Base-by-base conservation (phyloP, 92 coral and sea anemone species). In the Umimayanthus chanpuru region DNA sequence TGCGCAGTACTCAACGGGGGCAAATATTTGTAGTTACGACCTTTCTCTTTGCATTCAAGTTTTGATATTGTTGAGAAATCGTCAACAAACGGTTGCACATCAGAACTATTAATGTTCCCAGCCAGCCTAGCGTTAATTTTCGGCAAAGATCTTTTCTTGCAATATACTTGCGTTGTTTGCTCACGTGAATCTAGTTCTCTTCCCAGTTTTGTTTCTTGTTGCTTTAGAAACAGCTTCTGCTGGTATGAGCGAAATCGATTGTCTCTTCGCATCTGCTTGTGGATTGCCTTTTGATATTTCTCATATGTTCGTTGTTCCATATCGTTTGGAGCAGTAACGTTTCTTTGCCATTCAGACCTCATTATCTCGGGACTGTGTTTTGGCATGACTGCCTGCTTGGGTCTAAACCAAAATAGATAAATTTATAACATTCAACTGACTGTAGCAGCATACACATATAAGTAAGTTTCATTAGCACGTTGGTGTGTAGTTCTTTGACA, bases 171-270 rank as follows among this genome's bases (percentile, higher is more conserved):
- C 28, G 0, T 20, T 75, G 25, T 75, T 75, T 39, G 26, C 47
- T 9, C 11, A 9, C 20, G 1, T 75, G 44, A 9, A 75, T 39
- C 50, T 41, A 39, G 25, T 10, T 39, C 29, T 40, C 50, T 75
- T 75, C 79, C 79, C 29, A 75, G 23, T 32, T 75, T 75, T 5
- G 79, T 7, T 75, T 36, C 79, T 9, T 75, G 79, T 39, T 39
- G 79, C 29, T 43, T 75, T 36, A 40, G 49, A 75, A 75, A 75
- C 43, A 4, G 38, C 79, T 75, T 75, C 79, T 75, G 79, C 79
- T 75, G 41, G 26, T 6, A 39, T n/a, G 79, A 38, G 0, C 23
- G 28, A 75, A 75, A 75, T 75, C 26, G 44, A 2, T n/a, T 75
- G 47, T 75, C 79, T 39, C 25, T 75, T 18, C 28, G n/a, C 79